phyloP scores from a whole-genome alignment of 1,140 invertebrate species.

The Camponotus floridanus region DNA sequence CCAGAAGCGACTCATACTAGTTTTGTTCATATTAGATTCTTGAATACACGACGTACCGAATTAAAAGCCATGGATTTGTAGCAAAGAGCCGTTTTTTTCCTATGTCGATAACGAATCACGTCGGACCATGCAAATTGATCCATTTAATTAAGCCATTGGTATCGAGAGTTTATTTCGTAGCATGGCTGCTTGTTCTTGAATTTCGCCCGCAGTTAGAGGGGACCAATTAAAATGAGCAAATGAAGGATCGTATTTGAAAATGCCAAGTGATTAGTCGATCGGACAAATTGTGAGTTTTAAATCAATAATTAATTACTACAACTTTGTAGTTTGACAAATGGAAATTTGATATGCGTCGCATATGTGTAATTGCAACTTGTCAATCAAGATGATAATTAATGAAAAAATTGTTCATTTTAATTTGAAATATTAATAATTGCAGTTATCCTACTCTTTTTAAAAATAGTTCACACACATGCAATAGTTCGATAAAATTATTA shows the following conservation, averaged over 20 bases:
- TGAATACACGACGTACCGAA: slow-evolving; percentile 26
- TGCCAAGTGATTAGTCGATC: background rate
- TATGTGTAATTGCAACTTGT: background rate
- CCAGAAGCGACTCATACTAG: slow-evolving; percentile 17
- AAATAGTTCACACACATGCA: background rate
- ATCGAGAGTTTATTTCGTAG: slow-evolving; percentile 4
- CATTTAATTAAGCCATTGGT: slow-evolving; percentile 33
- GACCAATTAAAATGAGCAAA: slow-evolving; percentile 30
- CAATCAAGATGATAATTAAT: background rate
- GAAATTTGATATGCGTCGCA: background rate
- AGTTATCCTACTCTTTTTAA: background rate
- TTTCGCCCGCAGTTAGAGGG: background rate
- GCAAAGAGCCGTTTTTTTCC: background rate
- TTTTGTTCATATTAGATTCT: background rate
- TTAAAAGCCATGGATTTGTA: slow-evolving; percentile 29
- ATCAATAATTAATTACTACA: background rate
- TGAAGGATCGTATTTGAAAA: background rate
- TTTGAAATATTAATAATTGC: background rate
- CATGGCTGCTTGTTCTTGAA: background rate
- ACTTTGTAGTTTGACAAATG: background rate
- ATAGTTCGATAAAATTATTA: background rate
- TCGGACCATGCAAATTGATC: slow-evolving; percentile 7
- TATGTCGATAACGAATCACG: slow-evolving; percentile 23
- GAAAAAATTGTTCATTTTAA: background rate
- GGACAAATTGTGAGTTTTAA: background rate